Conservation (phyloP, 2,797 vertebrate genomes). For the Glyptemys insculpta region DNA sequence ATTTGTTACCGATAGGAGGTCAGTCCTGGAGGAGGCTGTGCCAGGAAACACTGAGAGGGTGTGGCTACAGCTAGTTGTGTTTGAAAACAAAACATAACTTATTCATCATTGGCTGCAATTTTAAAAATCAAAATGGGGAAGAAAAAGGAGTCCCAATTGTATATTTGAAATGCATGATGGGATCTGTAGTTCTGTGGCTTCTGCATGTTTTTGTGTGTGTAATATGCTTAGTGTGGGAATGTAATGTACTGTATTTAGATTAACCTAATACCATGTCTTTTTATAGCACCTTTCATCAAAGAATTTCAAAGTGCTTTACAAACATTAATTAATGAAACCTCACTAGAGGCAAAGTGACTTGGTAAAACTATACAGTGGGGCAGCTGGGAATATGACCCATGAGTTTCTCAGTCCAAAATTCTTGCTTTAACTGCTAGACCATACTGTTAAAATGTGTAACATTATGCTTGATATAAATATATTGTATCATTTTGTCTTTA, state of each 20-base stretch:
- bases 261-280: neutral
- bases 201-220: neutral
- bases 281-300: neutral
- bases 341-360: neutral
- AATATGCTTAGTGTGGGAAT: neutral
- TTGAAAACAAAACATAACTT: neutral
- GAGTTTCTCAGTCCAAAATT: neutral
- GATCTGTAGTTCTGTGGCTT: neutral
- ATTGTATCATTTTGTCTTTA: neutral
- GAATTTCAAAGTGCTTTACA: neutral
- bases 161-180: neutral
- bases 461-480: neutral
- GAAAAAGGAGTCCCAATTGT: neutral
- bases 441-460: neutral
- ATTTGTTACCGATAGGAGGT: neutral
- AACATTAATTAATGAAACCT: neutral
- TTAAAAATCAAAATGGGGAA: neutral
- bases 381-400: neutral
- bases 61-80: neutral
- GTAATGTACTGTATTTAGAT: neutral
- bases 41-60: neutral
- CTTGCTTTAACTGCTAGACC: neutral
- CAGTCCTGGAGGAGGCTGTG: neutral
- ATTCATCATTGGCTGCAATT: neutral
- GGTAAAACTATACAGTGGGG: neutral